phyloP scores from a whole-genome alignment of 2,797 vertebrate genomes.

The Phrynocephalus vlangalii region DNA sequence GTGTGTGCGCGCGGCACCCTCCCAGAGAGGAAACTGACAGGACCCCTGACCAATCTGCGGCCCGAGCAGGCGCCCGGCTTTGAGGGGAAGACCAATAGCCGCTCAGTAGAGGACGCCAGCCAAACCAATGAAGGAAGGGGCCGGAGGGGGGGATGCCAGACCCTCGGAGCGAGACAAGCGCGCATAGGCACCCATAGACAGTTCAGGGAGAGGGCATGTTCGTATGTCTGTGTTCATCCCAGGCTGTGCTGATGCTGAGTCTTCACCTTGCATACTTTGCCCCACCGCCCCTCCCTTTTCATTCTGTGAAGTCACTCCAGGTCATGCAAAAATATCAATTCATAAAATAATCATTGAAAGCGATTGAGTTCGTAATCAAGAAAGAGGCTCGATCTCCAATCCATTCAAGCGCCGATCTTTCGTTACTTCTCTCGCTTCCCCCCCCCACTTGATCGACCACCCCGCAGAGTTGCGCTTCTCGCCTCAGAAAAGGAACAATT shows the following conservation, averaged over 20 bases:
- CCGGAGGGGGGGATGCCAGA: neutral
- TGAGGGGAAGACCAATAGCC: neutral
- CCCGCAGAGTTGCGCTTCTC: neutral
- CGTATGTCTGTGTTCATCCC: no score
- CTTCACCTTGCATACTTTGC: neutral
- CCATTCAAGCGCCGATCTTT: neutral
- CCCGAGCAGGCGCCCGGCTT: neutral
- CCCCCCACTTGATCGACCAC: neutral
- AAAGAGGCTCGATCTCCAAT: neutral
- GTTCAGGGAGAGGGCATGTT: neutral
- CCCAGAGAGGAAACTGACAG: conserved; percentile 16
- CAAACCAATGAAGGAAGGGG: neutral
- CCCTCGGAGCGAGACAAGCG: neutral
- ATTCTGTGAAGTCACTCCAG: rapidly evolving
- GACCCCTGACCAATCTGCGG: conserved; percentile 39
- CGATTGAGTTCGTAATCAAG: rapidly evolving
- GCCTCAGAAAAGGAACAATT: neutral
- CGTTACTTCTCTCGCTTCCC: no score
- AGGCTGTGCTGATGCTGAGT: rapidly evolving
- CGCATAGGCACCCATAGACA: no score
- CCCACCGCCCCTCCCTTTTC: neutral
- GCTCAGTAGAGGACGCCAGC: neutral
- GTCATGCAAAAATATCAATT: neutral
- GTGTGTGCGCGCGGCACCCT: conserved; percentile 20
- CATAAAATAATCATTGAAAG: neutral